Percentiles rank a stretch among this genome's conserved stretches.
Evolutionary conservation across 2,888 invertebrate species (phyloP).

Genomic region (Octonoba sinensis): DNA sequence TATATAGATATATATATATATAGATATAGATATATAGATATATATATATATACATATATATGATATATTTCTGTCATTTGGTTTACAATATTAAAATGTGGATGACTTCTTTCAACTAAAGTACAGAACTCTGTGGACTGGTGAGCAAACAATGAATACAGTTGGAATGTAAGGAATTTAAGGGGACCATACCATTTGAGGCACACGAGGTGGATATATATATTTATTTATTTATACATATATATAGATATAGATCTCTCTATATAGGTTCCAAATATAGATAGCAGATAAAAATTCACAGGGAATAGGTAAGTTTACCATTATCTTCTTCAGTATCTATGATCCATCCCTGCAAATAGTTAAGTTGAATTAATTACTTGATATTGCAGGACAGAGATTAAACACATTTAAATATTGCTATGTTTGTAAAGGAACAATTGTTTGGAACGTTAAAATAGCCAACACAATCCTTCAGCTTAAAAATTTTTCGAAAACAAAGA

Average conservation of each 20-base stretch:
- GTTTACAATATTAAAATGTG: conserved; percentile 2
- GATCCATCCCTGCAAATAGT: conserved; percentile 54
- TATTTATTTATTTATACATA: conserved; percentile 42
- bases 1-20: not conserved
- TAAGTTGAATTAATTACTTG: too few species aligned
- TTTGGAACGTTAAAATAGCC: too few species aligned
- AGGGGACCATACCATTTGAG: conserved; percentile 59
- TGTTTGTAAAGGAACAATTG: too few species aligned
- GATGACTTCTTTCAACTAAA: not conserved
- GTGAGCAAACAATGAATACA: conserved; percentile 41
- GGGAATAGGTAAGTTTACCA: conserved; percentile 28
- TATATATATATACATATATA: not conserved
- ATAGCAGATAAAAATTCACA: conserved; percentile 56
- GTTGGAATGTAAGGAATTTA: conserved; percentile 59
- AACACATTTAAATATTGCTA: not conserved
- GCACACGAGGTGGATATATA: conserved; percentile 60
- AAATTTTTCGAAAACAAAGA: not conserved
- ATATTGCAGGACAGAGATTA: not conserved
- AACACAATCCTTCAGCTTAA: too few species aligned
- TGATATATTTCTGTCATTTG: not conserved
- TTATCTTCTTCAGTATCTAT: conserved; percentile 32
- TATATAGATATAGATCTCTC: conserved; percentile 57
- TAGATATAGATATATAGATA: conserved; percentile 7
- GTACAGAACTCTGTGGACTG: conserved; percentile 20
- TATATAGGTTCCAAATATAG: conserved; percentile 59